phyloP scores from a whole-genome alignment of 2,113 vertebrate genomes.

The Sakesphorus luctuosus region DNA sequence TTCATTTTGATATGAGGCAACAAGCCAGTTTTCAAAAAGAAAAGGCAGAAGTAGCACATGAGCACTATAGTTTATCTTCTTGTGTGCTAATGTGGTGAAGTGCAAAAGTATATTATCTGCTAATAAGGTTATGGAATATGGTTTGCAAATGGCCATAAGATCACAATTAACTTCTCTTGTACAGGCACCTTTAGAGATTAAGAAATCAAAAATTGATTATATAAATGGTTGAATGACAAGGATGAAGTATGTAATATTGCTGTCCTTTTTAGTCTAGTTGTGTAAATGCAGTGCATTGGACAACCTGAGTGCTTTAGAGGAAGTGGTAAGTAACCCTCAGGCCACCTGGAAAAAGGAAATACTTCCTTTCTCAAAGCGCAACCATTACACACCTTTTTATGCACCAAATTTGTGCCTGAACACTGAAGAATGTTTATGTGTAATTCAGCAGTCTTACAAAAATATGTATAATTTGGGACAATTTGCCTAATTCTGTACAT shows the following conservation, averaged over 20 bases:
- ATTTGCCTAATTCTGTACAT: accelerated
- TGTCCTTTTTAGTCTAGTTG: background rate
- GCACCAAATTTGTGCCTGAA: background rate
- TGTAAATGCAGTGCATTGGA: background rate
- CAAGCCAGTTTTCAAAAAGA: background rate
- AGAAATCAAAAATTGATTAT: background rate
- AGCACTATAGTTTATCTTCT: background rate
- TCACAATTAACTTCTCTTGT: background rate
- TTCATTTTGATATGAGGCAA: background rate
- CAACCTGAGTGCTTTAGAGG: background rate
- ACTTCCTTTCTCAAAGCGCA: background rate
- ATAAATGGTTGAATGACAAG: background rate
- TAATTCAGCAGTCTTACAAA: background rate
- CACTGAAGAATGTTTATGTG: accelerated
- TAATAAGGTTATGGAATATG: background rate
- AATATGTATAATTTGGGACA: accelerated
- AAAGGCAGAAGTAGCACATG: background rate
- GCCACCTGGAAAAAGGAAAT: background rate
- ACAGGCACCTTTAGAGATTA: background rate
- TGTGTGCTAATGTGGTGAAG: background rate
- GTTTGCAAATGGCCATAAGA: conserved; percentile 1
- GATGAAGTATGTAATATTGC: background rate
- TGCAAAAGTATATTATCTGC: background rate
- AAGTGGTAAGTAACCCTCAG: background rate
- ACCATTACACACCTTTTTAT: background rate